Conservation (phyloP, 2,888 invertebrate genomes). For the Liodrosophila aerea region DNA sequence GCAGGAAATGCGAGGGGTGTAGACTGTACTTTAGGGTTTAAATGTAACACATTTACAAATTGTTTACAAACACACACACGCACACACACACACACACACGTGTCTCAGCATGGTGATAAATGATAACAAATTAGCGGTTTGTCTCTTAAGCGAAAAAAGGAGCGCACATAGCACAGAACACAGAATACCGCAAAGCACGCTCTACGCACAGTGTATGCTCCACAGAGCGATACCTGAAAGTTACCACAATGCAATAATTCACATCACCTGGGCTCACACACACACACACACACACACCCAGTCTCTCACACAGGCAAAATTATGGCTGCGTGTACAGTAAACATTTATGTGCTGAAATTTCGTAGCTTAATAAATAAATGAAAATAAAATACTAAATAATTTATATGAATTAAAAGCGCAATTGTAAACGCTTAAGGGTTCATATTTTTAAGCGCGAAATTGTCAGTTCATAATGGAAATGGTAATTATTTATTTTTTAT, state of each 20-base stretch:
- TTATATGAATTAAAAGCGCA: too few species aligned
- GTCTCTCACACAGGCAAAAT: conserved; percentile 4
- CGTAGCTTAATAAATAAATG: too few species aligned
- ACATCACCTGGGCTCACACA: conserved; percentile 62
- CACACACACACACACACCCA: conserved; percentile 18
- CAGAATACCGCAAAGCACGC: not conserved
- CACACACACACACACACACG: conserved; percentile 12
- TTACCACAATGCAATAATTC: conserved; percentile 76
- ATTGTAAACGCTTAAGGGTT: too few species aligned
- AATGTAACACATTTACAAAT: conserved; percentile 75
- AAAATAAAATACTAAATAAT: too few species aligned
- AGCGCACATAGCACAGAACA: not conserved
- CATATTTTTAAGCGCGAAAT: too few species aligned
- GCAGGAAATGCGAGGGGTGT: conserved; percentile 1
- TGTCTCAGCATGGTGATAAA: conserved; percentile 70
- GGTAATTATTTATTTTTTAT: too few species aligned
- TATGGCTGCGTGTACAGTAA: conserved; percentile 38
- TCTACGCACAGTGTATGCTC: conserved; percentile 6
- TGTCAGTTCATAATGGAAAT: too few species aligned
- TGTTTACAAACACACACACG: conserved; percentile 64
- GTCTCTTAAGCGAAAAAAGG: conserved; percentile 58
- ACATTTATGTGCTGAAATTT: conserved; percentile 4
- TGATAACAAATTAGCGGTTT: conserved; percentile 75
- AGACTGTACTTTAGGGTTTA: conserved; percentile 74
- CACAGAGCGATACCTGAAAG: conserved; percentile 66